These are phyloP conservation scores for Nasonovia ribisnigri DNA, from an alignment of 2,888 invertebrate genomes.

Conservation along the genomic window DNA sequence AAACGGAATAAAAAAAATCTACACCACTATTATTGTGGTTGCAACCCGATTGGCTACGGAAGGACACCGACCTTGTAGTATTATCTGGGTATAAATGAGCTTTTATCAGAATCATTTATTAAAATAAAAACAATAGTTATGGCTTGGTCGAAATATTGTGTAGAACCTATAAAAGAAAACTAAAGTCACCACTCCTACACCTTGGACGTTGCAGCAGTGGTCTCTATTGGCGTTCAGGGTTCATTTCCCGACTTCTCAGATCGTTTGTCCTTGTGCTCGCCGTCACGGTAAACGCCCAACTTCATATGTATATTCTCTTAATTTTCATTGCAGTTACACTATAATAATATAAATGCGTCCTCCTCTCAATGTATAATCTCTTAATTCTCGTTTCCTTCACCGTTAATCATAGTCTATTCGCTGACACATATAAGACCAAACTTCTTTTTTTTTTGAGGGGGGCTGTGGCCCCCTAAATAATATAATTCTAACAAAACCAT, in stretches of 20 bases:
- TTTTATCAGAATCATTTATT: neutral
- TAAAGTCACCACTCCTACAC: neutral
- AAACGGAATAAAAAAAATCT: neutral
- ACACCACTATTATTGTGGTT: neutral
- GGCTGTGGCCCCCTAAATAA: neutral
- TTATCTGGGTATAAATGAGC: neutral
- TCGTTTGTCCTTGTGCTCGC: neutral
- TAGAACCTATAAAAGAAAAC: neutral
- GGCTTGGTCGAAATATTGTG: neutral
- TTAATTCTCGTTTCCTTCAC: neutral
- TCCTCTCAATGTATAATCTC: neutral
- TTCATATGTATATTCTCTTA: neutral
- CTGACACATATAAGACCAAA: neutral
- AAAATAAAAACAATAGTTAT: neutral
- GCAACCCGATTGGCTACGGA: neutral
- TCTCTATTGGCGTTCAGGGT: neutral
- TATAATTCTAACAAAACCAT: neutral
- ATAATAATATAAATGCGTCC: neutral
- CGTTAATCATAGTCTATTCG: neutral
- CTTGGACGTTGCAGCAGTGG: neutral
- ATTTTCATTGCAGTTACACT: neutral
- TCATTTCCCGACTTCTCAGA: neutral
- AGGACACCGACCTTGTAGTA: neutral
- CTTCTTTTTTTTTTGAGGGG: neutral
- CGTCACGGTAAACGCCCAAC: slow-evolving; percentile 6